Base-by-base conservation (phyloP, 2,113 vertebrate species). In the Agelaius phoeniceus region DNA sequence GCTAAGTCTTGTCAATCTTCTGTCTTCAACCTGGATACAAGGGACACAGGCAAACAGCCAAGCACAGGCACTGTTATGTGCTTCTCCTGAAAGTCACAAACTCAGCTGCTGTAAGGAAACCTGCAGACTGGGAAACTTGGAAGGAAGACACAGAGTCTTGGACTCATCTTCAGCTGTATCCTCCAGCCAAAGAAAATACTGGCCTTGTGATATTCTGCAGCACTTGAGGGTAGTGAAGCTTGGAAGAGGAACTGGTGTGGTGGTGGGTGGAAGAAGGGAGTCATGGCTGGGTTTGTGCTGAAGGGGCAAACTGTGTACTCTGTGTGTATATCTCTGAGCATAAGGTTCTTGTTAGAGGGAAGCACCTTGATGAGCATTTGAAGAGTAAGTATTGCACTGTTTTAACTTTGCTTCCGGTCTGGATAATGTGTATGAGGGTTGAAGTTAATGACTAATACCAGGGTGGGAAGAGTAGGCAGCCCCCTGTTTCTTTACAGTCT, bases 341-440 rank as follows among this genome's bases (percentile, higher is more conserved):
- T 41, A 78, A 89, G 51, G 35, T 18, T 71, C 68, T 86, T 87
- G 8, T 77, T 65, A 76, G 73, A 80, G 78, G 41, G 22, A 65
- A 83, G 37, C 68, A 72, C 72, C 62, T 87, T 83, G 87, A 87
- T 85, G 96, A 93, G 57, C 30, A 28, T 51, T 89, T 91, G 85
- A 67, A 89, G 91, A 97, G 98, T 98, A 98, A 98, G 98, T 98
- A 98, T 93, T 87, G 31, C n/a, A 62, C 63, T 92, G 21, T 75
- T 92, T 88, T 84, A 68, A 83, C 31, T 62, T 84, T 68, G 20
- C 55, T 86, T 72, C 67, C 58, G 55, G 78, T 39, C 33, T 71
- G 14, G 89, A 62, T 58, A 74, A 91, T 35, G 18, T 86, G 14
- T 67, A 23, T 55, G 52, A 89, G 41, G 67, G 69, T 93, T 94